phyloP scores from a whole-genome alignment of 2,797 vertebrate species.

The Liparis tanakae region DNA sequence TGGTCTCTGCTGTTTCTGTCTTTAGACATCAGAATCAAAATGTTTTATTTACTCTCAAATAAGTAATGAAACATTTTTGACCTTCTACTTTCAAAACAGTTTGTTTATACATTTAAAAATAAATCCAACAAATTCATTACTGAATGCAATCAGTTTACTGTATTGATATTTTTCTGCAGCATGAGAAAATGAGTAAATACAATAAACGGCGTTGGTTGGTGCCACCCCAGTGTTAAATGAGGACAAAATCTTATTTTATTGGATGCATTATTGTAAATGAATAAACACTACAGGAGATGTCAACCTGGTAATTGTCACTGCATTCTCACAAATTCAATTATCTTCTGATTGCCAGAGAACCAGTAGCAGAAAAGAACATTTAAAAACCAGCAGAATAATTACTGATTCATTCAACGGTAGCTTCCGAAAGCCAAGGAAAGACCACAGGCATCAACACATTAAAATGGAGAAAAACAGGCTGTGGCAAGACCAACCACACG shows the following conservation, averaged over 20 bases:
- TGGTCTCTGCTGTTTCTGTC: no score
- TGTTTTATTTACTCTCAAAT: background rate
- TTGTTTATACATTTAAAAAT: background rate
- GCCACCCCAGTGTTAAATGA: background rate
- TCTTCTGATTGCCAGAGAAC: conserved; percentile 28
- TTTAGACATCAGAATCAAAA: background rate
- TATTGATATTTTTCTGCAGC: background rate
- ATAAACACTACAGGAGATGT: conserved; percentile 18
- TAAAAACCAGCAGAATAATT: conserved; percentile 49
- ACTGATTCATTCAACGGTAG: conserved; percentile 29
- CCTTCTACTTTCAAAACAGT: background rate
- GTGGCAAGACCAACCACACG: background rate
- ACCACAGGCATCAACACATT: conserved; percentile 36
- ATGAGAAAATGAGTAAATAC: background rate
- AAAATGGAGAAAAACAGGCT: conserved; percentile 26
- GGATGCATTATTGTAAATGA: conserved; percentile 29
- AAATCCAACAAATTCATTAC: background rate
- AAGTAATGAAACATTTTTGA: background rate
- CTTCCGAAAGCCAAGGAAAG: conserved; percentile 28
- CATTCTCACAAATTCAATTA: conserved; percentile 49
- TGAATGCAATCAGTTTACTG: background rate
- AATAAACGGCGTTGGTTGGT: conserved; percentile 1
- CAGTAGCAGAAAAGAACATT: conserved; percentile 25
- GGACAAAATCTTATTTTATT: conserved; percentile 14
- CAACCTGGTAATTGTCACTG: conserved; percentile 23